These are phyloP conservation scores for Tachina lurida DNA, from an alignment of 2,888 invertebrate species.

Conservation along the genomic window DNA sequence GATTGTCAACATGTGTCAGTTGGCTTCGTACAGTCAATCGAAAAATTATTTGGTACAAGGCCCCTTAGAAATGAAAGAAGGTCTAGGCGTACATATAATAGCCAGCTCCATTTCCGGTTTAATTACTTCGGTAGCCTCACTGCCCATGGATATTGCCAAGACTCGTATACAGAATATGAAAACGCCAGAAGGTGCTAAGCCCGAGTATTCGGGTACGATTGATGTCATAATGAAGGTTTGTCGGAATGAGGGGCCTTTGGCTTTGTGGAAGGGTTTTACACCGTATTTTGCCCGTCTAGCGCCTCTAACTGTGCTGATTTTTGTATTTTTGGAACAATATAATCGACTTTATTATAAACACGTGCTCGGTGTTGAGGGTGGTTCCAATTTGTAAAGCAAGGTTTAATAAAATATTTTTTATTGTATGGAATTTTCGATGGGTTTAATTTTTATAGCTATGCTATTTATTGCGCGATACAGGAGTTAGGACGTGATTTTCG, in stretches of 20 bases:
- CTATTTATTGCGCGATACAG: too few relatives aligned
- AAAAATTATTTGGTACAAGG: slow-evolving; percentile 86
- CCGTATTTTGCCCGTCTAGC: slow-evolving; percentile 98
- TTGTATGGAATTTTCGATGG: too few relatives aligned
- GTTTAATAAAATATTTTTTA: not conserved
- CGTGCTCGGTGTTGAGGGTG: slow-evolving; percentile 75
- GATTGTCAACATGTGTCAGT: slow-evolving; percentile 99
- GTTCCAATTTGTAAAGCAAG: slow-evolving; percentile 41
- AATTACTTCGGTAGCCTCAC: slow-evolving; percentile 97
- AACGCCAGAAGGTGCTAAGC: slow-evolving; percentile 88
- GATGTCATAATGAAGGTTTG: slow-evolving; percentile 92
- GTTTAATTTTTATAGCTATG: too few relatives aligned
- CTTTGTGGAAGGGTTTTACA: slow-evolving; percentile 99
- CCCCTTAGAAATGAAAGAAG: slow-evolving; percentile 85
- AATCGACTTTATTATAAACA: slow-evolving; percentile 88
- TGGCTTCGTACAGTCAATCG: slow-evolving; percentile 97
- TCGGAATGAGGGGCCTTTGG: slow-evolving; percentile 94
- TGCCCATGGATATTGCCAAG: slow-evolving; percentile 99
- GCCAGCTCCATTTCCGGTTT: slow-evolving; percentile 99
- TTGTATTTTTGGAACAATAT: slow-evolving; percentile 98
- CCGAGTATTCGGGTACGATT: slow-evolving; percentile 92
- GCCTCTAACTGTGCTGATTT: slow-evolving; percentile 98
- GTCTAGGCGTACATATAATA: slow-evolving; percentile 94
- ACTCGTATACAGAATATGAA: slow-evolving; percentile 99
- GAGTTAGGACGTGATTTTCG: too few relatives aligned